These are phyloP conservation scores for Salmo trutta DNA, from an alignment of 2,797 vertebrate genomes.

Conservation along the genomic window DNA sequence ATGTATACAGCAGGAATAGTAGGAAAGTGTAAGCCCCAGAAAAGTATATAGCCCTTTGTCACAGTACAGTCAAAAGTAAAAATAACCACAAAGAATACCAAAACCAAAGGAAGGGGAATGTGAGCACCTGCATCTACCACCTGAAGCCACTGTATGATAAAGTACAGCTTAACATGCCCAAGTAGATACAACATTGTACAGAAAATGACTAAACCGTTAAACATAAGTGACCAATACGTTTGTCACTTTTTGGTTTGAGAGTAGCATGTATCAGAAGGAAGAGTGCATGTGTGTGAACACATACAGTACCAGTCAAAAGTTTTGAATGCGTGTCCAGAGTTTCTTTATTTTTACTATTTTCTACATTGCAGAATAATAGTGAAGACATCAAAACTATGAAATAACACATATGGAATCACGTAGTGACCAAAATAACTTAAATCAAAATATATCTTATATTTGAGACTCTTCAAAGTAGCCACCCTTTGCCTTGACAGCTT, in stretches of 20 bases:
- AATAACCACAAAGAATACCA: constrained; percentile 28
- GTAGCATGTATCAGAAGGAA: not conserved
- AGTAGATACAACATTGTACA: constrained; percentile 20
- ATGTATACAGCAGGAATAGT: constrained; percentile 34
- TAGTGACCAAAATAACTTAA: too few relatives aligned
- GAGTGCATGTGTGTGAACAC: constrained; percentile 16
- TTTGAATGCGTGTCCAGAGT: too few relatives aligned
- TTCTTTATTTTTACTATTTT: too few relatives aligned
- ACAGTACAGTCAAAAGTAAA: constrained; percentile 52
- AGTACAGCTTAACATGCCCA: constrained; percentile 38
- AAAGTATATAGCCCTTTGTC: constrained; percentile 38
- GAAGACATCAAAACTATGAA: too few relatives aligned
- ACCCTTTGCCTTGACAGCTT: too few relatives aligned
- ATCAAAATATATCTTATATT: too few relatives aligned
- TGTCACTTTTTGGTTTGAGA: constrained; percentile 38
- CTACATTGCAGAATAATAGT: too few relatives aligned
- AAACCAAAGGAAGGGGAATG: constrained; percentile 13
- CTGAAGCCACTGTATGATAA: constrained; percentile 34
- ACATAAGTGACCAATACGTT: not conserved
- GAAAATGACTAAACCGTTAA: not conserved
- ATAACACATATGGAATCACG: too few relatives aligned
- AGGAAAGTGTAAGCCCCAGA: constrained; percentile 46
- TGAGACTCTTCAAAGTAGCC: too few relatives aligned
- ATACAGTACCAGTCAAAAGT: too few relatives aligned
- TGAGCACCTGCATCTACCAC: constrained; percentile 15